phyloP scores from a whole-genome alignment of 2,888 invertebrate species.

The Petrophora chlorosata region DNA sequence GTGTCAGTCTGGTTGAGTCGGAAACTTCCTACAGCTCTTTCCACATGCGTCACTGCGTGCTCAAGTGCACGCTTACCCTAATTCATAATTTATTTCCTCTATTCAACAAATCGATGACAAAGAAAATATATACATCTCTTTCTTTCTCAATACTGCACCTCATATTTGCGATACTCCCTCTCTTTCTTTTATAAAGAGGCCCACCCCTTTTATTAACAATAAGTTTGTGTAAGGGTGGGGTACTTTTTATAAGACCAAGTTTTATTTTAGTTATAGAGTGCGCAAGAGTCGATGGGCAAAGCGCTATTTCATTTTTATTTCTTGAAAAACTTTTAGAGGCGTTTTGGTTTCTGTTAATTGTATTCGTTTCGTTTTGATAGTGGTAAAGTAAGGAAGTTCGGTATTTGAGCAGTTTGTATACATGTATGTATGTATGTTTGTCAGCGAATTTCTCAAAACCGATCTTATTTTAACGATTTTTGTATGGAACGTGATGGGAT shows the following conservation, averaged over 20 bases:
- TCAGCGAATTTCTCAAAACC: too few species aligned
- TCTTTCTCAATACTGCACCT: slow-evolving; percentile 4
- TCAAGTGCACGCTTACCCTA: slow-evolving; percentile 15
- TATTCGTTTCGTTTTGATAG: too few species aligned
- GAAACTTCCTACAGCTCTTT: too few species aligned
- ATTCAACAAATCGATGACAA: slow-evolving; percentile 23
- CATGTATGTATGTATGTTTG: too few species aligned
- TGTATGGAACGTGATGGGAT: too few species aligned
- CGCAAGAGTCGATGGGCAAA: slow-evolving; percentile 34
- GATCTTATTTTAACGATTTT: too few species aligned
- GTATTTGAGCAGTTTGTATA: too few species aligned
- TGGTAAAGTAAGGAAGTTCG: too few species aligned
- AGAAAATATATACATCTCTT: slow-evolving; percentile 19
- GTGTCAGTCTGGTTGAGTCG: too few species aligned
- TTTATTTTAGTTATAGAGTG: slow-evolving; percentile 28
- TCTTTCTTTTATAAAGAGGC: slow-evolving; percentile 18
- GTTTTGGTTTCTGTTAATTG: neutral
- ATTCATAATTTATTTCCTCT: slow-evolving; percentile 4
- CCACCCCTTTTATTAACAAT: slow-evolving; percentile 27
- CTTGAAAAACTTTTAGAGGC: too few species aligned
- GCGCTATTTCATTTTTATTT: too few species aligned
- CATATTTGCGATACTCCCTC: slow-evolving; percentile 9
- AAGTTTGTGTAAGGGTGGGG: slow-evolving; percentile 13
- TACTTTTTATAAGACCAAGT: slow-evolving; percentile 30
- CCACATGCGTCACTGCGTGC: too few species aligned